Conservation (phyloP, 2,888 invertebrate species). For the Netelia fuscicornis region DNA sequence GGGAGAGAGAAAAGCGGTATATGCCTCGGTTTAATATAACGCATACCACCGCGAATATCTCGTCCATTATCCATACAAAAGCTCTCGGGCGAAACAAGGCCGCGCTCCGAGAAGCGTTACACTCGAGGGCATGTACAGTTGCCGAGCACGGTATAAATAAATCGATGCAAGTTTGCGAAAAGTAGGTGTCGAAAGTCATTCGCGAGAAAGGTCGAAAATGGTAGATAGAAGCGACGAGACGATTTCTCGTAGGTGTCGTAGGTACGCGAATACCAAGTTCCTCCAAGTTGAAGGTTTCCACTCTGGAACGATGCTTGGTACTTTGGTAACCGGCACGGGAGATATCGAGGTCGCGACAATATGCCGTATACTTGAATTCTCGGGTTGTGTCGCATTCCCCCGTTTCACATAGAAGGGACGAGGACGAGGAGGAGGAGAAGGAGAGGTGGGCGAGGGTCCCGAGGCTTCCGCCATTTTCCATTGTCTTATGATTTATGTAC, state of each 20-base stretch:
- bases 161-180: no score
- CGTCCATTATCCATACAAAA: conserved; percentile 71
- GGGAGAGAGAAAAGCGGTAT: no score
- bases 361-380: conserved; percentile 78
- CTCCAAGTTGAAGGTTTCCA: not conserved
- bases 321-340: conserved; percentile 28
- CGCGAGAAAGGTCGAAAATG: no score
- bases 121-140: not conserved
- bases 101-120: not conserved
- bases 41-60: conserved; percentile 75
- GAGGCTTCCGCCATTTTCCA: conserved; percentile 75
- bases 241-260: not conserved
- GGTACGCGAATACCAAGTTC: not conserved
- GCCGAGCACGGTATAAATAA: no score
- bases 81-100: conserved; percentile 49
- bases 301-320: conserved; percentile 5
- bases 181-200: no score
- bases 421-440: not conserved
- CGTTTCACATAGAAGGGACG: not conserved
- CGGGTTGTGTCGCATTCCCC: conserved; percentile 70
- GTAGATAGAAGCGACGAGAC: no score
- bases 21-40: conserved; percentile 74
- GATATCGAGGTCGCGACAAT: conserved; percentile 59
- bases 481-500: conserved; percentile 82
- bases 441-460: not conserved